Evolutionary conservation across 2,797 vertebrate genomes (phyloP).

Genomic region (Falco novaeseelandiae): DNA sequence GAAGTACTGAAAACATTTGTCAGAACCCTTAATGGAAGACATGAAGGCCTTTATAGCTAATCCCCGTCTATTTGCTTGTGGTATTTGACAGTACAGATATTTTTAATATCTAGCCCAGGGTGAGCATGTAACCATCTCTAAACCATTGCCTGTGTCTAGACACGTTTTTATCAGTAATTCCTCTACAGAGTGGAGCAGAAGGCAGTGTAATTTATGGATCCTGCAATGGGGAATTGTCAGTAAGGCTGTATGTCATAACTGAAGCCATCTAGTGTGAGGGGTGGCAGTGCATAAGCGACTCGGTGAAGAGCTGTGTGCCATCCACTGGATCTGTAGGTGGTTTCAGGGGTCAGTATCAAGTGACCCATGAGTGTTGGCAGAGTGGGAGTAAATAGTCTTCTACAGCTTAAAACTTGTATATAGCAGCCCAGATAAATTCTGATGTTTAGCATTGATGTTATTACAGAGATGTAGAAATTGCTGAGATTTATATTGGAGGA

Average conservation of each 20-base stretch:
- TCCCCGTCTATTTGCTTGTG: background rate
- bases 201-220: background rate
- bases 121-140: background rate
- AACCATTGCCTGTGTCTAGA: background rate
- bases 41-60: slow-evolving; percentile 3
- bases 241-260: background rate
- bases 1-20: slow-evolving; percentile 17
- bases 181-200: background rate
- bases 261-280: background rate
- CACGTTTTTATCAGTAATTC: background rate
- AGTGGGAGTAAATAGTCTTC: background rate
- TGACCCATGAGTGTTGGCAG: background rate
- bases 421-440: background rate
- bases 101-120: background rate
- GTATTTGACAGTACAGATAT: slow-evolving; percentile 31
- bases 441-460: background rate
- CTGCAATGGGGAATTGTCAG: background rate
- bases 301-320: background rate
- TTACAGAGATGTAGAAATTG: background rate
- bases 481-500: background rate
- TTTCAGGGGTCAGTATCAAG: background rate
- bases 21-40: slow-evolving; percentile 2
- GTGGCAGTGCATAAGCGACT: background rate
- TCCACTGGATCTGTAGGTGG: background rate
- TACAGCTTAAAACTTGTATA: background rate